Evolutionary conservation across 2,888 invertebrate species (phyloP).

Genomic region (Andrena hattorfiana): DNA sequence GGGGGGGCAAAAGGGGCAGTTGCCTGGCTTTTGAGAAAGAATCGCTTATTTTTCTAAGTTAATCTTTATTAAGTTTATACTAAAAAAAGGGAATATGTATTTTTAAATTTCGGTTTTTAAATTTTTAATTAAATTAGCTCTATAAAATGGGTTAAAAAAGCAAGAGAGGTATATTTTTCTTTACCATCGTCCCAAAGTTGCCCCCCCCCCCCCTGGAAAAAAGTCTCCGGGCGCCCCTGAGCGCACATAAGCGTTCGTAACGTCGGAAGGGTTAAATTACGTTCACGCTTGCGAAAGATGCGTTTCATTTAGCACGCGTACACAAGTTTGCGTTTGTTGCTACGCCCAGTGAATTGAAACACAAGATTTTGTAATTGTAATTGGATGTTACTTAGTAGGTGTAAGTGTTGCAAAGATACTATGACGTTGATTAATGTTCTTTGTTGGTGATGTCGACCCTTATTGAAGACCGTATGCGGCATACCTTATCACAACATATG

Average conservation of each 20-base stretch:
- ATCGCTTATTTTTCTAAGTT: too few relatives aligned
- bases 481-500: conserved; percentile 86
- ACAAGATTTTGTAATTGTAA: not conserved
- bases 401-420: not conserved
- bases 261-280: not conserved
- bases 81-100: too few relatives aligned
- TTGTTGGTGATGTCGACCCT: not conserved
- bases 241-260: not conserved
- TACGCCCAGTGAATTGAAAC: not conserved
- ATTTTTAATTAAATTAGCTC: too few relatives aligned
- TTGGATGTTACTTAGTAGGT: not conserved
- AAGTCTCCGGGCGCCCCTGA: too few relatives aligned
- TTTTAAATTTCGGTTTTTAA: too few relatives aligned
- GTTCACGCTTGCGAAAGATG: not conserved
- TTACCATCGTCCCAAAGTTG: too few relatives aligned
- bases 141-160: too few relatives aligned
- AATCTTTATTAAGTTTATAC: too few relatives aligned
- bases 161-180: too few relatives aligned
- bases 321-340: not conserved
- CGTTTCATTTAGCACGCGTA: not conserved
- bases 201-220: too few relatives aligned
- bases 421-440: not conserved
- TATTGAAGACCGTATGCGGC: conserved; percentile 82
- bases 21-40: too few relatives aligned
- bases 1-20: too few relatives aligned